phyloP scores from a whole-genome alignment of 2,113 vertebrate species.

The Paedocypris sp. region DNA sequence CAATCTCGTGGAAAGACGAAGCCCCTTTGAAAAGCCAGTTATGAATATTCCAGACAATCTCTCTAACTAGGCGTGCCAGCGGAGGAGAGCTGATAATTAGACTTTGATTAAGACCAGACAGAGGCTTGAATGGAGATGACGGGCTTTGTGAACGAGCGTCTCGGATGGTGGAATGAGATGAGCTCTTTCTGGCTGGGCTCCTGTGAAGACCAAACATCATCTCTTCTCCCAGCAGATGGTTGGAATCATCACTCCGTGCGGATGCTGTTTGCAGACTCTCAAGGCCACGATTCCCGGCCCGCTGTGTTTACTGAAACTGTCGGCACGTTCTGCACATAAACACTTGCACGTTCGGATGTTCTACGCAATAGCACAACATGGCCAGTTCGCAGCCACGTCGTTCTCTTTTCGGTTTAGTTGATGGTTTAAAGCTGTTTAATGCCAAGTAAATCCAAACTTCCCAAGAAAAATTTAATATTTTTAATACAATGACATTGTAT shows the following conservation, averaged over 20 bases:
- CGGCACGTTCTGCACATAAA: constrained; percentile 7
- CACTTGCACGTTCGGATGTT: neutral
- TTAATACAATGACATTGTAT: no score
- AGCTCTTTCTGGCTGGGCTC: neutral
- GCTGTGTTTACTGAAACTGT: constrained; percentile 12
- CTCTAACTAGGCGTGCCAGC: constrained; percentile 4
- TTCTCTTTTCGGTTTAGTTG: no score
- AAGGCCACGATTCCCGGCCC: neutral
- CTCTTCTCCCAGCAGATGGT: constrained; percentile 9
- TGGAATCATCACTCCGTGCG: constrained; percentile 23
- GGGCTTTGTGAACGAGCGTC: neutral
- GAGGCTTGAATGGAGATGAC: constrained; percentile 7
- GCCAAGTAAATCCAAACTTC: no score
- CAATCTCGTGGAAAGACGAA: constrained; percentile 20
- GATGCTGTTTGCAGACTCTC: constrained; percentile 13
- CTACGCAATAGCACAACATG: no score
- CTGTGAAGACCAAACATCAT: neutral
- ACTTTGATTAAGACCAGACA: constrained; percentile 34
- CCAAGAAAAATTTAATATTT: no score
- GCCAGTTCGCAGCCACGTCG: no score
- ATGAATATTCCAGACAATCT: constrained; percentile 23
- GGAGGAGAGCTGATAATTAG: constrained; percentile 26
- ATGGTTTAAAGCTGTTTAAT: no score
- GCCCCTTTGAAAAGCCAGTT: constrained; percentile 7
- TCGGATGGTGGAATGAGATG: constrained; percentile 14